Base-by-base conservation (phyloP, 2,888 invertebrate species). In the Charanyca ferruginea region DNA sequence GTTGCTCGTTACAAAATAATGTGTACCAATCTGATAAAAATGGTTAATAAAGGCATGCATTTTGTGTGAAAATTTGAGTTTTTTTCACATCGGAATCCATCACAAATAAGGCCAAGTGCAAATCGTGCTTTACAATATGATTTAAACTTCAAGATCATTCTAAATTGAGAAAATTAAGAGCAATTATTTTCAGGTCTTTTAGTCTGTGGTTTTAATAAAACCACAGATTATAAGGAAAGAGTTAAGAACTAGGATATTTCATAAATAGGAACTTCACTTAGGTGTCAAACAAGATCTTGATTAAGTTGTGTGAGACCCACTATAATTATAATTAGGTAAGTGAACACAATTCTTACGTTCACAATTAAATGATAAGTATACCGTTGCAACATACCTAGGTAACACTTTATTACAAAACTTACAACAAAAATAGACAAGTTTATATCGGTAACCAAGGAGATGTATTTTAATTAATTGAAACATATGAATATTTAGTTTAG, bases 271-370 rank as follows among this genome's bases (percentile, higher is more conserved):
- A 68, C 68, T 60, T 49, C 25, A 22, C 8, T 69, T 44, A 23
- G 25, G 45, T 51, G 45, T 9, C 16, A 62, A n/a, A 66, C 20
- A 53, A 66, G 51, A 76, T 73, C 67, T 65, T 59, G 69, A 79
- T 72, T 61, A 73, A 35, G 61, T 76, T 71, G 73, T 77, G 80
- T 78, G 79, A 73, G 83, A 77, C 53, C 49, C 38, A 25, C 32
- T 49, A 54, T 70, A 67, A 74, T 79, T 73, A 66, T 61, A 71
- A 77, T 54, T 63, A 61, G 61, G 44, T 65, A 61, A 65, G 47
- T 65, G 66, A 71, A 77, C 47, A 80, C 72, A 76, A 77, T 83
- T 80, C 70, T 66, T 55, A 71, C 68, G 64, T 77, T 72, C 59
- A 44, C 62, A 79, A 81, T 77, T 66, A 78, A 72, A 73, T 67